Conservation (phyloP, 1,140 invertebrate species). For the Venturia canescens region DNA sequence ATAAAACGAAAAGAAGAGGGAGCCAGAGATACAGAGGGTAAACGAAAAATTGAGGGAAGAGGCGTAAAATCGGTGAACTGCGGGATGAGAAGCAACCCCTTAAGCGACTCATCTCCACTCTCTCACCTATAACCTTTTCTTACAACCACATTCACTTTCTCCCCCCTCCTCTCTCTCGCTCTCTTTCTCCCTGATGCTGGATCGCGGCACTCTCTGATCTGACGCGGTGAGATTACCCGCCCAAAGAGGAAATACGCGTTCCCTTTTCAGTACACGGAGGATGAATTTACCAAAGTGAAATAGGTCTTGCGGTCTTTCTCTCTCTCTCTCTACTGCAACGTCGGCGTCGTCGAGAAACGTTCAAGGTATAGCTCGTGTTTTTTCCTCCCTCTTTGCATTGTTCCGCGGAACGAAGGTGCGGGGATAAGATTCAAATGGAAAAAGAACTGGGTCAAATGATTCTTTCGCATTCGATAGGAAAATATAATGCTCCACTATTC, state of each 20-base stretch:
- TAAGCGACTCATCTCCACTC: slow-evolving; percentile 20
- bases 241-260: slow-evolving; percentile 62
- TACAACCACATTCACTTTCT: background rate
- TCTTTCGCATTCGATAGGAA: slow-evolving; percentile 18
- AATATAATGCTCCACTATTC: slow-evolving; percentile 10
- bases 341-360: background rate
- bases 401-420: background rate
- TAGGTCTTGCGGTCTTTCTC: slow-evolving; percentile 7
- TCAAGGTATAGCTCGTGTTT: background rate
- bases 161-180: background rate
- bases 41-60: too few relatives aligned
- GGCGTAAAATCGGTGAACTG: background rate
- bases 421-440: slow-evolving; percentile 15
- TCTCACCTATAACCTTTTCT: slow-evolving; percentile 22
- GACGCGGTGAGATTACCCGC: slow-evolving; percentile 64
- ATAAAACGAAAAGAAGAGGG: background rate
- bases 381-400: background rate
- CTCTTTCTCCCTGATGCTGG: slow-evolving; percentile 8
- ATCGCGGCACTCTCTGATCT: slow-evolving; percentile 60
- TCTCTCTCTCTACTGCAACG: background rate
- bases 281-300: slow-evolving; percentile 60
- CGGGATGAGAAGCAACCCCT: slow-evolving; percentile 1
- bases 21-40: background rate
- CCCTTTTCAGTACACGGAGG: slow-evolving; percentile 48
- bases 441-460: slow-evolving; percentile 5